A percentile compares a stretch with the other conserved stretches of the same genome.
Evolutionary conservation across 2,797 vertebrate species (phyloP).

Genomic region (Remorina albescens): DNA sequence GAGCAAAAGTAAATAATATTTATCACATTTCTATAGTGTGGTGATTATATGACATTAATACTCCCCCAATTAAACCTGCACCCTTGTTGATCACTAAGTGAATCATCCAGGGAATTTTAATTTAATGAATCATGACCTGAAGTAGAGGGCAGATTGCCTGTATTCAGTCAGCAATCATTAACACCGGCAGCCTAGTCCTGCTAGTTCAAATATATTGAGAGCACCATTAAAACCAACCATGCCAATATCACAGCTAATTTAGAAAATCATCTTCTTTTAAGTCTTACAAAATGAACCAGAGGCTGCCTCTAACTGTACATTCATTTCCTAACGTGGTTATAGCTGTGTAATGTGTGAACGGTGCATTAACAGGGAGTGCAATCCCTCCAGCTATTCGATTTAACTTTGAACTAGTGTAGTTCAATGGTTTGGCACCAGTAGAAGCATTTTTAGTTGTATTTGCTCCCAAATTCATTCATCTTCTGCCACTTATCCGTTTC

Average conservation of each 20-base stretch:
- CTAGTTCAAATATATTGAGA: background rate
- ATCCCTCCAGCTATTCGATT: background rate
- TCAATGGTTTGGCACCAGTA: too few species aligned
- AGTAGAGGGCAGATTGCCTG: background rate
- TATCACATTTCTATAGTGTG: slow-evolving; percentile 19
- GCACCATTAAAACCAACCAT: background rate
- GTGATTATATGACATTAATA: slow-evolving; percentile 19
- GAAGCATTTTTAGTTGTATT: too few species aligned
- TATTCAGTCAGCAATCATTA: slow-evolving; percentile 38
- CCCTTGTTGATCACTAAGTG: slow-evolving; percentile 9
- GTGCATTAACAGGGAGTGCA: background rate
- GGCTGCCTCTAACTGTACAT: background rate
- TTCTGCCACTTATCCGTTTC: too few species aligned
- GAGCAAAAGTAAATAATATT: slow-evolving; percentile 43
- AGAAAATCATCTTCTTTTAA: background rate
- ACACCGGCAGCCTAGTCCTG: background rate
- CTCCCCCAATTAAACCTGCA: slow-evolving; percentile 18
- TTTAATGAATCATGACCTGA: background rate
- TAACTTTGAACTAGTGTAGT: background rate
- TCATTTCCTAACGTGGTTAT: background rate
- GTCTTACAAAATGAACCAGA: background rate
- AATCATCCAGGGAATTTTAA: slow-evolving; percentile 11
- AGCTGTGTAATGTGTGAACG: too few species aligned
- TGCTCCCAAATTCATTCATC: too few species aligned
- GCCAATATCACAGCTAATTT: background rate